Conservation (phyloP, 1,140 invertebrate genomes). For the Yoshiicerus persimilis region DNA sequence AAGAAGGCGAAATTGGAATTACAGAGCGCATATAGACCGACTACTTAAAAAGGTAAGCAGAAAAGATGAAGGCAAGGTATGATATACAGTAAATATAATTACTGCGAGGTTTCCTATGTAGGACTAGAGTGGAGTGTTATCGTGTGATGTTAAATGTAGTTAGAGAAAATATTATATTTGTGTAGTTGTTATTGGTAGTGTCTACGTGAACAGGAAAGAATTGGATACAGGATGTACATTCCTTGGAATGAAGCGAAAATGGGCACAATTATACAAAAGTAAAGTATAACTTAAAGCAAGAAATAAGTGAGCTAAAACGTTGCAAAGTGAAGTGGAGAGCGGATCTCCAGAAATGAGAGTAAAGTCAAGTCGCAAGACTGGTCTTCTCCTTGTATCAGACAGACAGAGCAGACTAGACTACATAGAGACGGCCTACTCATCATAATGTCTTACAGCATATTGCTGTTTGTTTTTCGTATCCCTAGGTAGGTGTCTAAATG, state of each 20-base stretch:
- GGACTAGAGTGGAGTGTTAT: too few species aligned
- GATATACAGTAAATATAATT: too few species aligned
- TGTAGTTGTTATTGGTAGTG: too few species aligned
- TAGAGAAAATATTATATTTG: too few species aligned
- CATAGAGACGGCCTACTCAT: neutral
- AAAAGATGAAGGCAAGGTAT: too few species aligned
- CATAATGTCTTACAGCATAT: neutral
- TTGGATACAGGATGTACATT: slow-evolving; percentile 28
- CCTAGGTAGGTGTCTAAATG: too few species aligned
- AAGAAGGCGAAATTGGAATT: too few species aligned
- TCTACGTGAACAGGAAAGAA: neutral
- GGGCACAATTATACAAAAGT: slow-evolving; percentile 25
- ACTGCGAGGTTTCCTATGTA: too few species aligned
- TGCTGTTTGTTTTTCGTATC: too few species aligned
- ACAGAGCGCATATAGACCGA: too few species aligned
- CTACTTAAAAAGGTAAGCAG: too few species aligned
- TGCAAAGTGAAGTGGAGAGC: neutral
- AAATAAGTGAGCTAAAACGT: neutral
- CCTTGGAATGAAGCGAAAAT: slow-evolving; percentile 24
- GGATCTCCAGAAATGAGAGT: neutral
- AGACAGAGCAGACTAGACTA: neutral
- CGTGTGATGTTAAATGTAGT: too few species aligned
- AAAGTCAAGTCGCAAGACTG: neutral
- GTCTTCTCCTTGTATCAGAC: neutral
- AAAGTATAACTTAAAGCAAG: neutral